Percentiles rank a stretch among this genome's conserved stretches.
Evolutionary conservation across 2,797 vertebrate genomes (phyloP).

Genomic region (Bradypus variegatus): DNA sequence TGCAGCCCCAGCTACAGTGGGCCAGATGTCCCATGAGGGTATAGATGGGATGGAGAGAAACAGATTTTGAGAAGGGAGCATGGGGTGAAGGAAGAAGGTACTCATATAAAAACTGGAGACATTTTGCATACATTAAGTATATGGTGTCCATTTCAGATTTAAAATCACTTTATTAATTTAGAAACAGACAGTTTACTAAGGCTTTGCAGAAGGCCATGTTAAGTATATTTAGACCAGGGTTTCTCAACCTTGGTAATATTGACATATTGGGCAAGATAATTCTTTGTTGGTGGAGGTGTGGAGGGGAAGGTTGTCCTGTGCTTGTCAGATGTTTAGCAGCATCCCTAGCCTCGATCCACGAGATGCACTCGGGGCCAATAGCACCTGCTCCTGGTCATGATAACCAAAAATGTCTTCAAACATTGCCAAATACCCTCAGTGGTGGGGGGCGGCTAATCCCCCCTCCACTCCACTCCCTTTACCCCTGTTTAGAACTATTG

Average conservation of each 20-base stretch:
- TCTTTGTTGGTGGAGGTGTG: background rate
- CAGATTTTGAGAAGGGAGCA: background rate
- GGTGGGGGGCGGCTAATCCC: background rate
- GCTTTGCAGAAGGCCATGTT: background rate
- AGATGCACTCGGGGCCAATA: background rate
- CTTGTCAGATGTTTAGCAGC: background rate
- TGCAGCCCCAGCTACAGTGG: background rate
- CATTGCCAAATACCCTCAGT: background rate
- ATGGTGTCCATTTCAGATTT: background rate
- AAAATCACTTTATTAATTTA: background rate
- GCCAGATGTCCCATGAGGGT: background rate
- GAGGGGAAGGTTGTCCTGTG: background rate
- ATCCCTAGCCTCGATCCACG: background rate
- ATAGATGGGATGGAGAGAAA: background rate
- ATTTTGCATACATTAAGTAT: background rate
- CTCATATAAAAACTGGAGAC: background rate
- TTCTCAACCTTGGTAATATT: background rate
- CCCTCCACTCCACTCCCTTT: background rate
- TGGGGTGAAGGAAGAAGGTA: background rate
- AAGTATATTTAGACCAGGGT: background rate
- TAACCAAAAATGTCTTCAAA: background rate
- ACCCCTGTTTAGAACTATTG: background rate
- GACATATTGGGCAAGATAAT: background rate
- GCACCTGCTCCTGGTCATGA: background rate
- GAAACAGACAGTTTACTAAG: background rate